phyloP scores from a whole-genome alignment of 2,888 invertebrate species.

The Eledona agricola region DNA sequence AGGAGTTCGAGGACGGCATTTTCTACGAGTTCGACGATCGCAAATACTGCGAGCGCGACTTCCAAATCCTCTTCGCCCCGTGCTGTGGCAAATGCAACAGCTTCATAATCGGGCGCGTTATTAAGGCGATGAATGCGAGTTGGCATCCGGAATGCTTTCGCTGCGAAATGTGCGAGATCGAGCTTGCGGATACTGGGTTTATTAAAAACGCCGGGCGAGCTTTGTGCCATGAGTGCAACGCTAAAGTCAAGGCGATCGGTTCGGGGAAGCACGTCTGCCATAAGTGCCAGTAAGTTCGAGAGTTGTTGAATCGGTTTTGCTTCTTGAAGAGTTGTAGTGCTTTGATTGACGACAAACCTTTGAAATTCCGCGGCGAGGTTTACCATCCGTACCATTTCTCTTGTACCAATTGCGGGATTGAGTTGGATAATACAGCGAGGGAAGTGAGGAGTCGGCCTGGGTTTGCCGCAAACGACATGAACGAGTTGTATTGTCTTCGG shows the following conservation, averaged over 20 bases:
- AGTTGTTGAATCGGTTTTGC: no score
- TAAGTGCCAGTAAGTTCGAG: constrained; percentile 93
- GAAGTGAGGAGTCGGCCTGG: constrained; percentile 94
- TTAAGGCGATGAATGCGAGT: constrained; percentile 98
- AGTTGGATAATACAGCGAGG: constrained; percentile 94
- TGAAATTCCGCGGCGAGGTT: constrained; percentile 93
- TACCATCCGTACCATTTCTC: constrained; percentile 99
- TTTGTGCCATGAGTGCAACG: constrained; percentile 96
- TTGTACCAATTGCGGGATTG: constrained; percentile 90
- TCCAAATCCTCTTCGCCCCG: constrained; percentile 90
- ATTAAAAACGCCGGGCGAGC: constrained; percentile 89
- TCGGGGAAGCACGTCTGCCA: constrained; percentile 97
- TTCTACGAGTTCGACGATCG: constrained; percentile 99
- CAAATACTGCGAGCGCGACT: constrained; percentile 99
- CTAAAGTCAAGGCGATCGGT: constrained; percentile 93
- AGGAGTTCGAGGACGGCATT: constrained; percentile 95
- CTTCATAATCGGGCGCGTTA: constrained; percentile 98
- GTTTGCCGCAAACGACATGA: constrained; percentile 90
- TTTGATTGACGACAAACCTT: constrained; percentile 88
- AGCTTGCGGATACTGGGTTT: constrained; percentile 96
- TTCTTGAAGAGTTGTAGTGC: constrained; percentile 68
- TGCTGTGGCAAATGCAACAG: constrained; percentile 83
- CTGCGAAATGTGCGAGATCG: constrained; percentile 91
- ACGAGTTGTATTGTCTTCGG: constrained; percentile 95
- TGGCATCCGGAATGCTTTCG: constrained; percentile 99